Conservation (phyloP, 2,888 invertebrate species). For the Cephus rjabovi region DNA sequence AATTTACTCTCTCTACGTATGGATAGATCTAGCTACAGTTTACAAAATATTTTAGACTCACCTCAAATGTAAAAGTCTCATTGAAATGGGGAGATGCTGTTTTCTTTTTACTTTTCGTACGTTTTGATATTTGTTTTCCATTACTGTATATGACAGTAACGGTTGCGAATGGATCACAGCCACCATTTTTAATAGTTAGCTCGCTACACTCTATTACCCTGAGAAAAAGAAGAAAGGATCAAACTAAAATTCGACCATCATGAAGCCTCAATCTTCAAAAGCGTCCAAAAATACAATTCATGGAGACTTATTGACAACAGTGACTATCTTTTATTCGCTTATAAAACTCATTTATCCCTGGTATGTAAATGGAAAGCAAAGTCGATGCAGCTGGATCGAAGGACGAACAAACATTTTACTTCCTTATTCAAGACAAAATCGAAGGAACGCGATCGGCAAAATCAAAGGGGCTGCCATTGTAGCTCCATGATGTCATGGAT, state of each 20-base stretch:
- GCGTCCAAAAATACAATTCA: no score
- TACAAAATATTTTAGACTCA: conserved; percentile 38
- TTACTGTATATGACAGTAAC: conserved; percentile 85
- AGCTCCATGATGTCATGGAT: conserved; percentile 1
- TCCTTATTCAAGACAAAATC: background rate
- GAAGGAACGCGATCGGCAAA: background rate
- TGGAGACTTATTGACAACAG: background rate
- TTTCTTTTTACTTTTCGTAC: conserved; percentile 90
- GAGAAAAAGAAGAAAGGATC: conserved; percentile 22
- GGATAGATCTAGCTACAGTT: background rate
- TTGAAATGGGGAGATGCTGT: conserved; percentile 91
- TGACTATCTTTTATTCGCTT: background rate
- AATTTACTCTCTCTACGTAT: background rate
- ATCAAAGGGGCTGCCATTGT: background rate
- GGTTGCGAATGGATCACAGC: conserved; percentile 91
- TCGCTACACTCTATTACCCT: conserved; percentile 88
- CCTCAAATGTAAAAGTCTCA: conserved; percentile 85
- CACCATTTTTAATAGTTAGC: conserved; percentile 88
- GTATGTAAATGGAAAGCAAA: background rate
- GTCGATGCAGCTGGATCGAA: background rate
- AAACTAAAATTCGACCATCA: background rate
- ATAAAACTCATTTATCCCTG: background rate
- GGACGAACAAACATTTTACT: background rate
- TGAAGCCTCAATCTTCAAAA: no score
- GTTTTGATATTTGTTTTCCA: conserved; percentile 81